Base-by-base conservation (phyloP, 2,797 vertebrate species). In the Lutjanus campechanus region DNA sequence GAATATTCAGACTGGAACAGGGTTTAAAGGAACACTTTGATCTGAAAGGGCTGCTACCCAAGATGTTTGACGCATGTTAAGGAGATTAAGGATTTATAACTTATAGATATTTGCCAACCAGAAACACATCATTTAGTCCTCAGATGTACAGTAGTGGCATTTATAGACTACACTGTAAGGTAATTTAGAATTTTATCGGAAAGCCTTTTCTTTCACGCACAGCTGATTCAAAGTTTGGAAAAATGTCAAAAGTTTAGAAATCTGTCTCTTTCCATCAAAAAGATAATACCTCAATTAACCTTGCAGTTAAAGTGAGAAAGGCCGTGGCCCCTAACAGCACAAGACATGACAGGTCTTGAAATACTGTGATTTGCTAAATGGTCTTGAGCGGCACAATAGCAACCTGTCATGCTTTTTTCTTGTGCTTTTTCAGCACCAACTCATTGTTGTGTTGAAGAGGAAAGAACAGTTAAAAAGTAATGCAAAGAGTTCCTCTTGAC, bases 11-110 rank as follows among this genome's bases (percentile, higher is more conserved):
- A 55, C 62, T 17, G 51, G 63, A 81, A 65, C 44, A 11, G 40
- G 55, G n/a, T 77, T 79, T 74, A 25, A 40, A 78, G 64, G 40
- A 63, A 75, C 47, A 36, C 80, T 88, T 82, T 89, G 82, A 89
- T 86, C 69, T 56, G 29, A 5, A 11, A 55, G 36, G 46, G 60
- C 65, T 55, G 53, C 44, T 59, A 46, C 77, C 76, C 73, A 83
- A 69, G 19, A 74, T 58, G 19, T 73, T 76, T 53, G 20, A 72
- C 47, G 41, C 60, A 50, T 79, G 40, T 67, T 66, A 72, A 81
- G 16, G 22, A 70, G 60, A 85, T 87, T 86, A 86, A 66, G 60
- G 25, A 46, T 55, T 63, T 69, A 43, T 29, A 59, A 66, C n/a
- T 60, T 66, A 62, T 44, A 67, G 59, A 60, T 58, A 43, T 53